Percentiles rank a stretch among this genome's conserved stretches.
Evolutionary conservation across 2,888 invertebrate species (phyloP).

Genomic region (Malachius bipustulatus): DNA sequence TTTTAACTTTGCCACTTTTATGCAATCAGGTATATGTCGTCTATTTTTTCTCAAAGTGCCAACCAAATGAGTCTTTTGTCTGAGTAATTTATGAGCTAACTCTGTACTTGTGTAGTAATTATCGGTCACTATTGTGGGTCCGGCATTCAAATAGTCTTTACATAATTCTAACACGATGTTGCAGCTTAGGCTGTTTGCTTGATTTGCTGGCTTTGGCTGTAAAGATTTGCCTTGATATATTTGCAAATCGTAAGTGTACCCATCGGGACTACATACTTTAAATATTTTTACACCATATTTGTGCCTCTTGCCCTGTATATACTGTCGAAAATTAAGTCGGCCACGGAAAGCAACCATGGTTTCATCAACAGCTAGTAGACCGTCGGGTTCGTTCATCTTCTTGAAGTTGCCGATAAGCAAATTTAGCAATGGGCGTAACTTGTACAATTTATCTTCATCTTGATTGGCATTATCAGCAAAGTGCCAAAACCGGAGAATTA

Average conservation of each 20-base stretch:
- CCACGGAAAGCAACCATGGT: conserved; percentile 4
- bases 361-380: conserved; percentile 4
- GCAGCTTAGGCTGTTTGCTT: too few species aligned
- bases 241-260: conserved; percentile 3
- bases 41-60: too few species aligned
- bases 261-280: conserved; percentile 3
- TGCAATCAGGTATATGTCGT: too few species aligned
- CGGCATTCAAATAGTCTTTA: conserved; percentile 1
- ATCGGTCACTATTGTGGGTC: background rate
- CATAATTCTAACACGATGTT: background rate
- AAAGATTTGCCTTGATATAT: too few species aligned
- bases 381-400: background rate
- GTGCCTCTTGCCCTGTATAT: conserved; percentile 1
- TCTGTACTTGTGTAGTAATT: background rate
- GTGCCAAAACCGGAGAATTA: background rate
- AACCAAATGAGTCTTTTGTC: too few species aligned
- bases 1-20: too few species aligned
- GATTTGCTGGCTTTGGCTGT: too few species aligned
- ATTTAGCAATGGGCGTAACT: background rate
- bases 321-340: conserved; percentile 5
- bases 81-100: too few species aligned
- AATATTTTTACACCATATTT: conserved; percentile 4
- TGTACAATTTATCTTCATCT: background rate
- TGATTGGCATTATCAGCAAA: background rate
- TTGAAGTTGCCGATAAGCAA: background rate